A percentile compares a stretch with the other conserved stretches of the same genome.
phyloP scores from a whole-genome alignment of 2,888 invertebrate species.

The Tetragonula carbonaria region DNA sequence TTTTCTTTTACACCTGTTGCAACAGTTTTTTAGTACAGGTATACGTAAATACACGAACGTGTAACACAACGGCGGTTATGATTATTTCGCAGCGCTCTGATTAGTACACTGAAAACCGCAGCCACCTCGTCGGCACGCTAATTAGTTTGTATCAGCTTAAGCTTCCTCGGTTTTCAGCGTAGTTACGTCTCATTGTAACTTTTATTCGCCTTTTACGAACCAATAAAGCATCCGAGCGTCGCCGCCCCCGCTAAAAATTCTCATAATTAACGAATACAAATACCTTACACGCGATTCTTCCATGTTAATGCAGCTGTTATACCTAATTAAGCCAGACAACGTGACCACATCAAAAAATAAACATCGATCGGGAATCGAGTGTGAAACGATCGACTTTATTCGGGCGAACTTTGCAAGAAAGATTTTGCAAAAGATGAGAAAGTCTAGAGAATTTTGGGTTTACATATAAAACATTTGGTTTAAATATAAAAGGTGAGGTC shows the following conservation, averaged over 20 bases:
- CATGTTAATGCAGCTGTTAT: slow-evolving; percentile 22
- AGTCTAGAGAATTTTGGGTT: no score
- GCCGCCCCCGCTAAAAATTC: slow-evolving; percentile 49
- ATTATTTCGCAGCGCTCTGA: slow-evolving; percentile 54
- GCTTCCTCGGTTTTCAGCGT: slow-evolving; percentile 52
- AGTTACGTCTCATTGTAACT: slow-evolving; percentile 52
- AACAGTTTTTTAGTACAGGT: no score
- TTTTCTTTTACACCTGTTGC: no score
- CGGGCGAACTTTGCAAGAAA: background rate
- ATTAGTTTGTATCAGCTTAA: slow-evolving; percentile 62
- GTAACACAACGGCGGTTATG: slow-evolving; percentile 9
- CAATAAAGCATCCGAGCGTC: slow-evolving; percentile 55
- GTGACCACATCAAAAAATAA: slow-evolving; percentile 29
- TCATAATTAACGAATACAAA: slow-evolving; percentile 63
- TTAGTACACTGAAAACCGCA: slow-evolving; percentile 40
- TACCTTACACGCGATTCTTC: slow-evolving; percentile 33
- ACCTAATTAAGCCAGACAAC: slow-evolving; percentile 47
- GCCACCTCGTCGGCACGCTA: slow-evolving; percentile 45
- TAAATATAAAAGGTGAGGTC: no score
- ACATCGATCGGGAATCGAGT: background rate
- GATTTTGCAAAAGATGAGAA: no score
- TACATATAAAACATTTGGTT: no score
- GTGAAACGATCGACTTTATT: background rate
- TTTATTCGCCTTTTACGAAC: slow-evolving; percentile 51
- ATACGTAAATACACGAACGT: background rate